Conservation (phyloP, 1,140 invertebrate genomes). For the Pemphigus obesinymphae region DNA sequence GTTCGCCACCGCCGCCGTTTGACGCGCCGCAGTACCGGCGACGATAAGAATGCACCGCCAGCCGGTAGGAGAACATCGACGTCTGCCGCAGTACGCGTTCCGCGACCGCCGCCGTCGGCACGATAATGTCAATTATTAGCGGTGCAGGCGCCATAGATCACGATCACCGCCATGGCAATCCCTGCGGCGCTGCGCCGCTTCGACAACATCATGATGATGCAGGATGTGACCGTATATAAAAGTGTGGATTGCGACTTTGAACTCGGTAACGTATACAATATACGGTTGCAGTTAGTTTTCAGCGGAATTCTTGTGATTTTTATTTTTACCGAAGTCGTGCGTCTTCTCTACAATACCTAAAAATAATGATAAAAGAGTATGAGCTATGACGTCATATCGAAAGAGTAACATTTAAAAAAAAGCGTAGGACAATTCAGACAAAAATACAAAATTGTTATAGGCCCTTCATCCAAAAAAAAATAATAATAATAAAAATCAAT, state of each 20-base stretch:
- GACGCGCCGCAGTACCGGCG: not conserved
- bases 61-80: not conserved
- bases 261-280: constrained; percentile 16
- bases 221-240: not conserved
- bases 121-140: constrained; percentile 13
- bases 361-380: too few species aligned
- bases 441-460: too few species aligned
- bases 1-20: not conserved
- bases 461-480: too few species aligned
- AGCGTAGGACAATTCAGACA: too few species aligned
- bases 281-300: too few species aligned
- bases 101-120: not conserved
- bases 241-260: constrained; percentile 1
- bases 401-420: too few species aligned
- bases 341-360: too few species aligned
- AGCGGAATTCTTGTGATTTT: too few species aligned
- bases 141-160: not conserved
- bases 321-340: too few species aligned
- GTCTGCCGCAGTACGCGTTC: constrained; percentile 29
- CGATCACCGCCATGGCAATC: not conserved
- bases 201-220: not conserved
- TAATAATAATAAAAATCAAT: too few species aligned
- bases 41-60: not conserved
- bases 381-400: too few species aligned
- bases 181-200: not conserved